These are phyloP conservation scores for Galeopsomyia nigrocyanea DNA, from an alignment of 2,888 invertebrate genomes.

Conservation along the genomic window DNA sequence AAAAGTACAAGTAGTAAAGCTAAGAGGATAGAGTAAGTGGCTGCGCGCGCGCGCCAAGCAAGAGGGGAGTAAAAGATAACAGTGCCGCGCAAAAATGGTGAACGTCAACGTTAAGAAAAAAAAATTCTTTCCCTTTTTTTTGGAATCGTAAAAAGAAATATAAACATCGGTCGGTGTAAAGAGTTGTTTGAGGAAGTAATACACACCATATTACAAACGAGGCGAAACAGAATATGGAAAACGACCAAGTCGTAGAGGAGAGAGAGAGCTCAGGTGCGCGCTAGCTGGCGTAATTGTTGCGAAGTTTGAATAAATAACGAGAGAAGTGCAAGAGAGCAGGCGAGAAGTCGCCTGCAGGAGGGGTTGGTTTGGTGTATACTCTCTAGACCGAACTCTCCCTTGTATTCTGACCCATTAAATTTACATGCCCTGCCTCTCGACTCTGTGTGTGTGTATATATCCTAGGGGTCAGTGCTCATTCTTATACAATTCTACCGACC, in stretches of 20 bases:
- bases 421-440: conserved; percentile 29
- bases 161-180: no score
- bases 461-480: no score
- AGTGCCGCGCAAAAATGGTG: conserved; percentile 10
- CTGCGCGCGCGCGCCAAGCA: background rate
- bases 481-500: no score
- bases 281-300: conserved; percentile 37
- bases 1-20: conserved; percentile 25
- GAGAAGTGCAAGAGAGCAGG: conserved; percentile 8
- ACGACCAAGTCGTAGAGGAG: background rate
- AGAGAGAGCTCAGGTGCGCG: background rate
- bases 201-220: background rate
- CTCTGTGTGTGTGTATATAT: no score
- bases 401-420: conserved; percentile 44
- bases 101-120: background rate
- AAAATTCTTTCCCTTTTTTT: background rate
- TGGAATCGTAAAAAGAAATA: no score
- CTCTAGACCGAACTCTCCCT: background rate
- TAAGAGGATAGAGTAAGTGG: conserved; percentile 39
- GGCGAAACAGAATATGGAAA: background rate
- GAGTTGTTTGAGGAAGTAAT: background rate
- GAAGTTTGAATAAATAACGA: conserved; percentile 48
- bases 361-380: conserved; percentile 9
- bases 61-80: conserved; percentile 2
- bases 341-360: conserved; percentile 21